phyloP scores from a whole-genome alignment of 2,888 invertebrate species.

The Cinara cedri region DNA sequence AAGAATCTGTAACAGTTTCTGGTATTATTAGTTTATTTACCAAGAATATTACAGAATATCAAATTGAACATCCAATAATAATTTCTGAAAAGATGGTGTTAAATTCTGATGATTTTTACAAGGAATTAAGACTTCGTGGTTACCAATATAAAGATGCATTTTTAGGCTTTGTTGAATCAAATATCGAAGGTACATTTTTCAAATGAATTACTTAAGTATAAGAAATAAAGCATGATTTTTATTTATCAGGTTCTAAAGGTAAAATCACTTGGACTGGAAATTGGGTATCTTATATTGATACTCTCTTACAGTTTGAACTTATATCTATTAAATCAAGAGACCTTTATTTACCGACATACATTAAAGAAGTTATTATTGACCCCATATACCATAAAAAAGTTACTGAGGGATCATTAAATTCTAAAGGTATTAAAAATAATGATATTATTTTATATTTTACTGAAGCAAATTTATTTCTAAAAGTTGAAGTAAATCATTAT shows the following conservation, averaged over 20 bases:
- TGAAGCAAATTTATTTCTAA: slow-evolving; percentile 16
- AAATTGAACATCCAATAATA: slow-evolving; percentile 8
- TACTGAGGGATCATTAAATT: not conserved
- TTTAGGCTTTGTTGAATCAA: slow-evolving; percentile 63
- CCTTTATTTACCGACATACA: slow-evolving; percentile 54
- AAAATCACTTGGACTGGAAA: slow-evolving; percentile 55
- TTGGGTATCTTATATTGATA: slow-evolving; percentile 58
- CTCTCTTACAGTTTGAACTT: slow-evolving; percentile 55
- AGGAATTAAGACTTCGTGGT: slow-evolving; percentile 74
- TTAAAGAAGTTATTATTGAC: slow-evolving; percentile 57
- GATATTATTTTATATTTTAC: not conserved
- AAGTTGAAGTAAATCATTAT: slow-evolving; percentile 41
- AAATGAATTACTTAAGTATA: too few relatives aligned
- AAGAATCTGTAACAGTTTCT: slow-evolving; percentile 38
- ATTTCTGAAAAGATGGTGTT: slow-evolving; percentile 47
- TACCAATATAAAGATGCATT: slow-evolving; percentile 66
- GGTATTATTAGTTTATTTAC: slow-evolving; percentile 29
- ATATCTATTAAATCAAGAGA: slow-evolving; percentile 32
- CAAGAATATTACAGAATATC: slow-evolving; percentile 4
- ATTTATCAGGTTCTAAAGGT: slow-evolving; percentile 54
- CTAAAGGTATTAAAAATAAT: not conserved
- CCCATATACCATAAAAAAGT: slow-evolving; percentile 49
- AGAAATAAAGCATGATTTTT: too few relatives aligned
- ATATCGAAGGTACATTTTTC: slow-evolving; percentile 42
- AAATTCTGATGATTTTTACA: slow-evolving; percentile 68